These are phyloP conservation scores for Xenus cinereus DNA, from an alignment of 2,113 vertebrate species.

Conservation along the genomic window DNA sequence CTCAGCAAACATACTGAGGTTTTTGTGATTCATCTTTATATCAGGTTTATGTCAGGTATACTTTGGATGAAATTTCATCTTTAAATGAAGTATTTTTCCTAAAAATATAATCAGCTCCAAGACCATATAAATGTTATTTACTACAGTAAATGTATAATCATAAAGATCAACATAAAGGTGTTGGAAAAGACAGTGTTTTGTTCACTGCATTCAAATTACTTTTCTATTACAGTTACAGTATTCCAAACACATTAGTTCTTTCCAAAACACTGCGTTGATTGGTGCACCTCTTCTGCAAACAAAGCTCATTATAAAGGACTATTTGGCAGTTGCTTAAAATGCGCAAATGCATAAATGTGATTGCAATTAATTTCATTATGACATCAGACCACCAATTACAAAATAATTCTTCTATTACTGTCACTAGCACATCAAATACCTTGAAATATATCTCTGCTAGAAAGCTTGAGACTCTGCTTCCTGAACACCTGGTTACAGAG, in stretches of 20 bases:
- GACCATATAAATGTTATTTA: background rate
- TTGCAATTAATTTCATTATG: background rate
- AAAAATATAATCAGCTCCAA: background rate
- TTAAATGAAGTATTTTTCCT: background rate
- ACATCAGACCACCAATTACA: background rate
- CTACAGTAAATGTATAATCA: background rate
- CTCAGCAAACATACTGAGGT: background rate
- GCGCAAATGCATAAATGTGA: background rate
- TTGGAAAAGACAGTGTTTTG: background rate
- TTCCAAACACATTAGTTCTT: background rate
- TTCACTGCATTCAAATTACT: background rate
- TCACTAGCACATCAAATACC: background rate
- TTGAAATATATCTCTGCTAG: background rate
- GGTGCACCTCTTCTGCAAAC: background rate
- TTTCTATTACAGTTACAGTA: background rate
- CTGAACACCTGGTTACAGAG: background rate
- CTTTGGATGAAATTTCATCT: background rate
- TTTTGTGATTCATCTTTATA: background rate
- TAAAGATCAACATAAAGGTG: background rate
- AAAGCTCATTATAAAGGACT: background rate
- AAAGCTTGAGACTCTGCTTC: background rate
- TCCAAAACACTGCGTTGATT: background rate
- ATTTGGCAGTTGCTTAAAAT: background rate
- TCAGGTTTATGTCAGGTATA: background rate
- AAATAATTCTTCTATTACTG: background rate